Evolutionary conservation across 2,797 vertebrate species (phyloP), one percentile per base, ranked within the genome.

Genomic region (Muscicapa comitata): DNA sequence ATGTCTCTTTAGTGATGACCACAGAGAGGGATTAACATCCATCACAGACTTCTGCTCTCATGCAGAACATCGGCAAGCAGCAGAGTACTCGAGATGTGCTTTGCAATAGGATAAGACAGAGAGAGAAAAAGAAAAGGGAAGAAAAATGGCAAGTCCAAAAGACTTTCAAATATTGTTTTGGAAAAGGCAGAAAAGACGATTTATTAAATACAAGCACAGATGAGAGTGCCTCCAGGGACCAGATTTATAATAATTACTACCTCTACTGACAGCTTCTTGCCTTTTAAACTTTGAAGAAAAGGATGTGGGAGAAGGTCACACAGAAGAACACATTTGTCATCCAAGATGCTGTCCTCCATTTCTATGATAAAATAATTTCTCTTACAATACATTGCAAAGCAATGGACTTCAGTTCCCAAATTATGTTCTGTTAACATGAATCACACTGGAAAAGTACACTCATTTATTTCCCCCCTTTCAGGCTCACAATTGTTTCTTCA

Each of bases 211-310:
- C 72, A 93, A 88, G 58, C 19, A 87, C 16, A 82, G n/a, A 73
- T 7, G 25, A 88, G 38, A 79, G 35, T n/a, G 18, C 50, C 63
- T 93, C 53, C 86, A 74, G 47, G 92, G 31, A 59, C n/a, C 14
- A 81, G 62, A 89, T 92, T 94, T 94, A 66, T 93, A 91, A 91
- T 86, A 95, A 95, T 94, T 93, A 81, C 63, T 83, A 75, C 48
- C 33, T 73, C 48, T 81, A 19, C 66, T 84, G 80, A 67, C 35
- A 96, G 67, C 51, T 75, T 84, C 48, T 77, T 96, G 78, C 68
- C 77, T 90, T 94, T 94, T 80, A 95, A 73, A 70, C 76, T 77
- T 87, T 75, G 67, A 96, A 94, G 88, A 81, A 84, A 85, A 71
- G 35, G 47, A 68, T 86, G n/a, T 68, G 38, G 47, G 75, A 93